phyloP scores from a whole-genome alignment of 2,113 vertebrate species.

The Echinops telfairi region DNA sequence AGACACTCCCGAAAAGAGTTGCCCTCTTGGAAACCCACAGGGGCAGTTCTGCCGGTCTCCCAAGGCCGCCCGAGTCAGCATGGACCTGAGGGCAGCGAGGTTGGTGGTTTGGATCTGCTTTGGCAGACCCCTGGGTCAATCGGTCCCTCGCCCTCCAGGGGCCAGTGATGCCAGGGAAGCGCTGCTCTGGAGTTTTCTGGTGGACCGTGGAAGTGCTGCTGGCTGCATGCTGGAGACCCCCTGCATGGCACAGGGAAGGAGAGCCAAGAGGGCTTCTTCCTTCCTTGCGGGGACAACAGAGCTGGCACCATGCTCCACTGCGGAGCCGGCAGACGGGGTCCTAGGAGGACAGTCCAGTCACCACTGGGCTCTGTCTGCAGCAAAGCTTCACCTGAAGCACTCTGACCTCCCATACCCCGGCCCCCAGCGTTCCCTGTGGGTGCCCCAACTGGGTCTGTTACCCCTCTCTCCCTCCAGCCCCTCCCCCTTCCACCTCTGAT shows the following conservation, averaged over 20 bases:
- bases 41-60: too few relatives aligned
- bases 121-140: too few relatives aligned
- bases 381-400: neutral
- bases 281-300: neutral
- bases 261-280: neutral
- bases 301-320: neutral
- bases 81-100: too few relatives aligned
- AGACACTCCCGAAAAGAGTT: too few relatives aligned
- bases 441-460: neutral
- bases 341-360: too few relatives aligned
- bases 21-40: too few relatives aligned
- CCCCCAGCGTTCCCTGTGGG: neutral
- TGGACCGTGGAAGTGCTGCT: accelerated
- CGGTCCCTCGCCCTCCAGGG: too few relatives aligned
- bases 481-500: too few relatives aligned
- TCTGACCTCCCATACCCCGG: neutral
- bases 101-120: too few relatives aligned
- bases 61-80: too few relatives aligned
- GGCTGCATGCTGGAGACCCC: accelerated
- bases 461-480: too few relatives aligned
- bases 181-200: accelerated
- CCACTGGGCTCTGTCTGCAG: too few relatives aligned
- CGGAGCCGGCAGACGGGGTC: neutral
- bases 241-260: neutral
- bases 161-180: neutral